Conservation (phyloP, 2,113 vertebrate genomes). For the Oplegnathus fasciatus region DNA sequence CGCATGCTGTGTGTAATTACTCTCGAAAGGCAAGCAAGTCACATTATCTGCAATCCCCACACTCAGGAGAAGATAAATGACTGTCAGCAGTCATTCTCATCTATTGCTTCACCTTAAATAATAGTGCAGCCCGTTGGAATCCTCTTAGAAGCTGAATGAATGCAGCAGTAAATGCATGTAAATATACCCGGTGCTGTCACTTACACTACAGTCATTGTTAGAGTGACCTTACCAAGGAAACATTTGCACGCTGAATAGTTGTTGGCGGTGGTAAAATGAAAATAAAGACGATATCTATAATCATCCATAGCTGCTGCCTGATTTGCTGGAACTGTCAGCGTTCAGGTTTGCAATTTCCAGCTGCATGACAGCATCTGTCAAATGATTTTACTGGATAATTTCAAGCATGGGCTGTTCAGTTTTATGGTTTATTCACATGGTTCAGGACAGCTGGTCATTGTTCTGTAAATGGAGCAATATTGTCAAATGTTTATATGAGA, state of each 20-base stretch:
- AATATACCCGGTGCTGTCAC: background rate
- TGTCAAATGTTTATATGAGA: background rate
- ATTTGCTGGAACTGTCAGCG: background rate
- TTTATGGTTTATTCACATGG: conserved; percentile 17
- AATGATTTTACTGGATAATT: conserved; percentile 14
- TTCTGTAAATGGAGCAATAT: conserved; percentile 11
- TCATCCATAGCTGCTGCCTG: conserved; percentile 1
- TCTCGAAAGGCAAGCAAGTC: conserved; percentile 22
- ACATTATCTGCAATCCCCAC: conserved; percentile 32
- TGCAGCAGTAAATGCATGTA: conserved; percentile 17
- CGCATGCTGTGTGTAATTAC: conserved; percentile 36
- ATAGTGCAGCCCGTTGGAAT: background rate
- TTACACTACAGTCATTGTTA: background rate
- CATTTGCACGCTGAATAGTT: conserved; percentile 8
- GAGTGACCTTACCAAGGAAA: conserved; percentile 16
- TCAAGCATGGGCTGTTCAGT: background rate
- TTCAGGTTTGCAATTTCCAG: conserved; percentile 9
- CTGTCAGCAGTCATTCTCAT: conserved; percentile 19
- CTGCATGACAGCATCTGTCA: conserved; percentile 9
- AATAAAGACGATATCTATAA: background rate
- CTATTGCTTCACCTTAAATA: conserved; percentile 21
- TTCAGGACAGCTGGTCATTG: background rate
- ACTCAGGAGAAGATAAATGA: background rate
- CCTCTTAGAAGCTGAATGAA: conserved; percentile 23
- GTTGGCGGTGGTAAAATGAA: background rate